These are phyloP conservation scores for Cottoperca gobio DNA, from an alignment of 2,797 vertebrate species.

Conservation along the genomic window DNA sequence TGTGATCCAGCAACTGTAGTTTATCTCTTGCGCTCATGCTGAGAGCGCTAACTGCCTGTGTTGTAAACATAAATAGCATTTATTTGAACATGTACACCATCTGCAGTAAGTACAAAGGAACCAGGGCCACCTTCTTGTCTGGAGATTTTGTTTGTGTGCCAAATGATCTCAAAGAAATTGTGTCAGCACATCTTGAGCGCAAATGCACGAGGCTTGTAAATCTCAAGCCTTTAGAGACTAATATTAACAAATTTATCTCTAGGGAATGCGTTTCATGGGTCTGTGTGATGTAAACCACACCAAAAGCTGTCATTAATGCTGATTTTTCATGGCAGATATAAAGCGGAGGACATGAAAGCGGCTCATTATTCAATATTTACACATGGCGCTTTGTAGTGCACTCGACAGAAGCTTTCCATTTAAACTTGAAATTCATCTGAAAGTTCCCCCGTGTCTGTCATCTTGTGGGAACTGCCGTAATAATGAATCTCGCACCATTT, in stretches of 20 bases:
- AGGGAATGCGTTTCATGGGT: constrained; percentile 68
- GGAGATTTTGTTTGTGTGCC: constrained; percentile 30
- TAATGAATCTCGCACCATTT: constrained; percentile 70
- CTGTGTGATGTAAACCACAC: constrained; percentile 83
- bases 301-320: constrained; percentile 82
- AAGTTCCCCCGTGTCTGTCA: constrained; percentile 63
- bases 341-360: constrained; percentile 80
- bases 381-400: constrained; percentile 81
- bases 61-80: constrained; percentile 4
- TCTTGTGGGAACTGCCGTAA: constrained; percentile 72
- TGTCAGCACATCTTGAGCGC: constrained; percentile 80
- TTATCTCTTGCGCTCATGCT: not conserved
- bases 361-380: constrained; percentile 84
- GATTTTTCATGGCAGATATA: constrained; percentile 71
- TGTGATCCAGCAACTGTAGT: constrained; percentile 4
- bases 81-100: constrained; percentile 25
- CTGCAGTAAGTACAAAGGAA: constrained; percentile 13
- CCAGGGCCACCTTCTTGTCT: not conserved
- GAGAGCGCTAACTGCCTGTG: constrained; percentile 11
- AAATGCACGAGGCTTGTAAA: constrained; percentile 76
- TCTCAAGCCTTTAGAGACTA: constrained; percentile 73
- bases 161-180: constrained; percentile 41
- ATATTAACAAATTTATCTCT: constrained; percentile 81
- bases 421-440: constrained; percentile 79
- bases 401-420: constrained; percentile 84